phyloP scores from a whole-genome alignment of 2,113 vertebrate genomes.

The Cisticola juncidis region DNA sequence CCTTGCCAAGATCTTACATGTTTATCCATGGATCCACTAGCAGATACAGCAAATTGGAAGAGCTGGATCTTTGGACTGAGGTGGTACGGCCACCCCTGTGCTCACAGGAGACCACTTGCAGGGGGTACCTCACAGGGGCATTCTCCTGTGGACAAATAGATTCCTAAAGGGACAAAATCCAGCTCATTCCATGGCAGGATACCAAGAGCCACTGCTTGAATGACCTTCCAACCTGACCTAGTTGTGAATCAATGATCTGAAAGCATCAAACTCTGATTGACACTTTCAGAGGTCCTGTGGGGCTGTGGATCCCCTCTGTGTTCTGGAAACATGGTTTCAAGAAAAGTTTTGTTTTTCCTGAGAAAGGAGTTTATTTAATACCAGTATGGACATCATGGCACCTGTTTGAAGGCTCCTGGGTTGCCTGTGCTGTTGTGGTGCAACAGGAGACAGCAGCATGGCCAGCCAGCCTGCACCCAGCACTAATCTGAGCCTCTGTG shows the following conservation, averaged over 20 bases:
- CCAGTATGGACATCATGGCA: not conserved
- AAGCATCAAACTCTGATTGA: not conserved
- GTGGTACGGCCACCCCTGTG: fast-evolving
- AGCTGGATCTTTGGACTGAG: not conserved
- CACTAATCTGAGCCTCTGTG: not conserved
- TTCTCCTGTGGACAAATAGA: not conserved
- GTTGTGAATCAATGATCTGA: not conserved
- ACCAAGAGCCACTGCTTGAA: not conserved
- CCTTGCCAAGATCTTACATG: not conserved
- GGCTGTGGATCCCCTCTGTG: not conserved
- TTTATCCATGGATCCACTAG: not conserved
- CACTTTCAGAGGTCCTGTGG: not conserved
- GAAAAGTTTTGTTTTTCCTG: not conserved
- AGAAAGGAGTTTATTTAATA: not conserved
- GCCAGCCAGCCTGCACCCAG: not conserved
- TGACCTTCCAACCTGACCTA: not conserved
- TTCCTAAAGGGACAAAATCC: not conserved
- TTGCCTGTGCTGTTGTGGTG: not conserved
- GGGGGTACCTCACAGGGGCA: not conserved
- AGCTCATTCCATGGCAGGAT: not conserved
- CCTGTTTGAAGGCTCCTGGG: not conserved
- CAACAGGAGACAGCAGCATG: not conserved
- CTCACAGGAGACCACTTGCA: not conserved
- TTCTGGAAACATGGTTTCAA: not conserved
- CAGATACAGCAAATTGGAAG: not conserved